phyloP scores from a whole-genome alignment of 2,888 invertebrate species.

The Clistopyga incitator region DNA sequence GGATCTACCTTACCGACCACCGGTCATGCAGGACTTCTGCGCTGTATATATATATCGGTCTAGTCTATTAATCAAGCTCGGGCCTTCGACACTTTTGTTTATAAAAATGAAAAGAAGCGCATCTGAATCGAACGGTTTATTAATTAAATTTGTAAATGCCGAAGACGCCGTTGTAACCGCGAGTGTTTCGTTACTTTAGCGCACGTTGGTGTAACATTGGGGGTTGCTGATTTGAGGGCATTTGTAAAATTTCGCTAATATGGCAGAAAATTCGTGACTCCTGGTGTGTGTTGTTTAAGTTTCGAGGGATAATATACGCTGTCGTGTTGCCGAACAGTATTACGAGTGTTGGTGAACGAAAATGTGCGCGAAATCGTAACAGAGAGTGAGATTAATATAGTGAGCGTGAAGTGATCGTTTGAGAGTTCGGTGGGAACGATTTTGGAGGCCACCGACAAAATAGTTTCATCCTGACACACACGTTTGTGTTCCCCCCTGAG shows the following conservation, averaged over 20 bases:
- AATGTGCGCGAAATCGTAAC: constrained; percentile 70
- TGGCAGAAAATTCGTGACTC: constrained; percentile 80
- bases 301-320: constrained; percentile 67
- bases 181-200: constrained; percentile 8
- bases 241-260: constrained; percentile 79
- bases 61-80: constrained; percentile 30
- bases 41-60: constrained; percentile 23
- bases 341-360: constrained; percentile 68
- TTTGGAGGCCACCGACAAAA: constrained; percentile 52
- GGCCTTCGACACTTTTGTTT: constrained; percentile 17
- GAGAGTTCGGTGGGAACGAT: constrained; percentile 55
- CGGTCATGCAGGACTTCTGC: background rate
- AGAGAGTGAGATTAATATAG: constrained; percentile 2
- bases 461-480: constrained; percentile 45
- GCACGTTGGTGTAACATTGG: background rate
- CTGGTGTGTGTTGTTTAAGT: constrained; percentile 79
- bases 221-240: constrained; percentile 77
- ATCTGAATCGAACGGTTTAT: constrained; percentile 27
- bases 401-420: constrained; percentile 44
- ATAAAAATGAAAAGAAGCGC: constrained; percentile 62
- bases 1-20: background rate
- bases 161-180: constrained; percentile 34
- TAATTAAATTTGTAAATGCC: constrained; percentile 60
- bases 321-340: constrained; percentile 56
- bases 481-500: constrained; percentile 29